Evolutionary conservation across 2,113 vertebrate genomes (phyloP).

Genomic region (Lamprologus tigripictilis): DNA sequence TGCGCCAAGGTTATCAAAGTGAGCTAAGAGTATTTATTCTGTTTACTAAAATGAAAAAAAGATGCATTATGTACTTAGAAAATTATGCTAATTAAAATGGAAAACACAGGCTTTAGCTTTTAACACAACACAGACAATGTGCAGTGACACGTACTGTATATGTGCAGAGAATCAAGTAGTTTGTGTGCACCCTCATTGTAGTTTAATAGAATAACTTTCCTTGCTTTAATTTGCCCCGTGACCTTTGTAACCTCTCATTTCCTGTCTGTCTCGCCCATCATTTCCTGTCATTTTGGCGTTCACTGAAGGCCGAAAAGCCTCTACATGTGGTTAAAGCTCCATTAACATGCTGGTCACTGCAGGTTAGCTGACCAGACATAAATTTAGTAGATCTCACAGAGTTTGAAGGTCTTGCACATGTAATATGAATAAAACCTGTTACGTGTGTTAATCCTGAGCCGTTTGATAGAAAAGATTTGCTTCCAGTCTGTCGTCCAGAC

Average conservation of each 20-base stretch:
- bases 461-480: neutral
- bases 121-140: neutral
- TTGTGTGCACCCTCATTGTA: fast-evolving
- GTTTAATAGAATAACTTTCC: neutral
- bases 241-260: neutral
- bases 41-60: neutral
- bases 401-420: neutral
- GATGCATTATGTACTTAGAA: neutral
- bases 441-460: neutral
- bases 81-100: neutral
- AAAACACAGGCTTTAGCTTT: neutral
- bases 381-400: neutral
- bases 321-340: neutral
- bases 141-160: neutral
- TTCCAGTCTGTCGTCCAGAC: neutral
- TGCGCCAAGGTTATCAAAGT: neutral
- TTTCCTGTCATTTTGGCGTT: neutral
- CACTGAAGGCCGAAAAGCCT: fast-evolving
- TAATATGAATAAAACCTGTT: neutral
- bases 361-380: neutral
- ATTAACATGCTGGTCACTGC: neutral
- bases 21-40: neutral
- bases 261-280: neutral
- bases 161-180: neutral
- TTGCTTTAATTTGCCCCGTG: neutral